Percentiles rank a stretch among this genome's conserved stretches.
Evolutionary conservation across 1,140 invertebrate species (phyloP).

Genomic region (Aporrectodea caliginosa): DNA sequence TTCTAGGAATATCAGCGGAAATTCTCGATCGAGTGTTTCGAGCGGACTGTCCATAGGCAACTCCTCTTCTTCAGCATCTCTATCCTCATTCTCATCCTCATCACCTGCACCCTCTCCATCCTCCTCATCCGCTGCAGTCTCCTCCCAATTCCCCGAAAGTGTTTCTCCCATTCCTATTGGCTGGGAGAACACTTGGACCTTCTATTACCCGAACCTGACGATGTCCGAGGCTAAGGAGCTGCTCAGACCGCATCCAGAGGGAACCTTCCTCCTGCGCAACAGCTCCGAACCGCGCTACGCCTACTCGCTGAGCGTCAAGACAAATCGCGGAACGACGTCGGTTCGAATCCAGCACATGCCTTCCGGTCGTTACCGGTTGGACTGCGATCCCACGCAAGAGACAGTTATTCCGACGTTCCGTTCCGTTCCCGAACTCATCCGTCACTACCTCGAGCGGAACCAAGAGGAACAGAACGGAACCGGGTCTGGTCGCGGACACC

Average conservation of each 20-base stretch:
- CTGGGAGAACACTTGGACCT: not conserved
- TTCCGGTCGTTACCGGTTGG: slow-evolving; percentile 65
- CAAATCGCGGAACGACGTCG: slow-evolving; percentile 73
- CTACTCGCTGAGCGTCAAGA: slow-evolving; percentile 79
- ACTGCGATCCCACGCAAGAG: slow-evolving; percentile 63
- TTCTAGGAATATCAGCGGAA: too few relatives aligned
- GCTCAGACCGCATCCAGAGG: not conserved
- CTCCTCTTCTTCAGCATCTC: too few relatives aligned
- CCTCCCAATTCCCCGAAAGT: too few relatives aligned
- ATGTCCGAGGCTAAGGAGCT: not conserved
- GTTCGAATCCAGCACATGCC: slow-evolving; percentile 68
- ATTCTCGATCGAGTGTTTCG: too few relatives aligned
- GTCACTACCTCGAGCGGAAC: slow-evolving; percentile 63
- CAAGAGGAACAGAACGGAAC: not conserved
- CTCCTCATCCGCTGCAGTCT: too few relatives aligned
- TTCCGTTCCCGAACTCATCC: slow-evolving; percentile 70
- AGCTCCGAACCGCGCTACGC: slow-evolving; percentile 73
- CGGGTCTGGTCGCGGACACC: slow-evolving; percentile 33
- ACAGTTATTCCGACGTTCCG: slow-evolving; percentile 68
- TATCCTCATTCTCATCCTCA: too few relatives aligned
- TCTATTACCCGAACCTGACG: not conserved
- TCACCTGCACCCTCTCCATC: too few relatives aligned
- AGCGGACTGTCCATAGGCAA: too few relatives aligned
- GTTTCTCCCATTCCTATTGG: too few relatives aligned
- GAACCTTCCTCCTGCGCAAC: slow-evolving; percentile 61